Percentiles rank a stretch among this genome's conserved stretches.
Conservation (phyloP, 2,797 vertebrate species). For the Epinephelus malabaricus region DNA sequence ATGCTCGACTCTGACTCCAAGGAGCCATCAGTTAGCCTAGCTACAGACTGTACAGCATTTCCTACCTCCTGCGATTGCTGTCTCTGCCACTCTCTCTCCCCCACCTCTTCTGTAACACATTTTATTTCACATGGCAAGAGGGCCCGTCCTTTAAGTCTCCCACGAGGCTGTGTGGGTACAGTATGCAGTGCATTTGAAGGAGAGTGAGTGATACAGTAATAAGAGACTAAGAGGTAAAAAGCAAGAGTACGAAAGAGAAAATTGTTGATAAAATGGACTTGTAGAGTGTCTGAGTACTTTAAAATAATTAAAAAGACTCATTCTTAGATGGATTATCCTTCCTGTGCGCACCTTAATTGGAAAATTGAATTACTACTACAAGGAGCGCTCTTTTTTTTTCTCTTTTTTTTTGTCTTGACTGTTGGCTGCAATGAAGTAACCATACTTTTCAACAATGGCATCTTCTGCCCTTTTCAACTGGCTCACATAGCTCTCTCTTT, state of each 20-base stretch:
- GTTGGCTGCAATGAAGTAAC: conserved; percentile 16
- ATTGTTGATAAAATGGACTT: conserved; percentile 41
- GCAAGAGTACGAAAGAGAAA: conserved; percentile 17
- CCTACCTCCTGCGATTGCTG: conserved; percentile 30
- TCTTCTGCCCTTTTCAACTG: conserved; percentile 41
- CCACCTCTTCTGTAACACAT: conserved; percentile 34
- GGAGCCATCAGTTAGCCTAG: conserved; percentile 62
- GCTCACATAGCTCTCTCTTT: conserved; percentile 20
- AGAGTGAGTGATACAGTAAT: conserved; percentile 30
- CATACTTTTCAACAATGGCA: conserved; percentile 24
- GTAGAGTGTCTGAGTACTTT: conserved; percentile 17
- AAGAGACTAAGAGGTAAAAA: neutral
- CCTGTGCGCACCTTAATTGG: conserved; percentile 35
- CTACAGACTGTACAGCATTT: conserved; percentile 46
- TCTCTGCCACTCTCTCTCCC: neutral
- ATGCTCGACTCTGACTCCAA: conserved; percentile 49
- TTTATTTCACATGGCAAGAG: conserved; percentile 56
- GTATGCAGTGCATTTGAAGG: conserved; percentile 40
- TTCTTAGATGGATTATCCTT: conserved; percentile 21
- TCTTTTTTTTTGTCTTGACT: conserved; percentile 1
- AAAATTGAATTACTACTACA: conserved; percentile 33
- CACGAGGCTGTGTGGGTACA: conserved; percentile 37
- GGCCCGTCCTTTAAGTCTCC: conserved; percentile 54
- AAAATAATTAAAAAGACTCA: conserved; percentile 40
- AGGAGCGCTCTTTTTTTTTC: conserved; percentile 15